Conservation (phyloP, 2,888 invertebrate genomes). For the Limenitis camilla region DNA sequence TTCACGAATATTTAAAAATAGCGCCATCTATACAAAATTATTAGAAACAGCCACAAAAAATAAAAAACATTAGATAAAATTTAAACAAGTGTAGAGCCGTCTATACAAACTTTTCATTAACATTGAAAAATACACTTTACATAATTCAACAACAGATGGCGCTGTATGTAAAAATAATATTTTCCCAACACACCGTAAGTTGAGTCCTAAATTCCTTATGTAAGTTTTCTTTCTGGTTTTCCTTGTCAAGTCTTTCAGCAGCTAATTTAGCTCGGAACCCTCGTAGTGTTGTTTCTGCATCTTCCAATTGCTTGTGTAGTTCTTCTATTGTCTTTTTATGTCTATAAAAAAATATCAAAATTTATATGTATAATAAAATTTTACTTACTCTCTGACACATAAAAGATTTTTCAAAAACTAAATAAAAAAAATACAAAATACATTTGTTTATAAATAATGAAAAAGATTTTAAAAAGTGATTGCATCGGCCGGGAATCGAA, state of each 20-base stretch:
- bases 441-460: not conserved
- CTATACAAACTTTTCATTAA: no score
- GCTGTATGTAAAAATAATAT: not conserved
- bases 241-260: conserved; percentile 61
- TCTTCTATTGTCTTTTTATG: conserved; percentile 62
- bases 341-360: conserved; percentile 29
- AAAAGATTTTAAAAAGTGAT: conserved; percentile 1
- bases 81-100: no score
- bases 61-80: no score
- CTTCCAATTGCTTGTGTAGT: conserved; percentile 59
- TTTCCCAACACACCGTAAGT: conserved; percentile 42
- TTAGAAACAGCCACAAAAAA: no score
- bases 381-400: no score
- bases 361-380: not conserved
- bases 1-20: not conserved
- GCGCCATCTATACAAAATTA: conserved; percentile 10
- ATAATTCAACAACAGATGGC: conserved; percentile 8
- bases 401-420: no score
- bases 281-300: conserved; percentile 56
- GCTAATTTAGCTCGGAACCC: conserved; percentile 64
- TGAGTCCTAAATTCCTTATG: conserved; percentile 60
- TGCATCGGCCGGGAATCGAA: conserved; percentile 71
- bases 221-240: conserved; percentile 52
- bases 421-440: not conserved
- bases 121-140: not conserved